Base-by-base conservation (phyloP, 1,140 invertebrate species). In the Globodera ellingtonae region DNA sequence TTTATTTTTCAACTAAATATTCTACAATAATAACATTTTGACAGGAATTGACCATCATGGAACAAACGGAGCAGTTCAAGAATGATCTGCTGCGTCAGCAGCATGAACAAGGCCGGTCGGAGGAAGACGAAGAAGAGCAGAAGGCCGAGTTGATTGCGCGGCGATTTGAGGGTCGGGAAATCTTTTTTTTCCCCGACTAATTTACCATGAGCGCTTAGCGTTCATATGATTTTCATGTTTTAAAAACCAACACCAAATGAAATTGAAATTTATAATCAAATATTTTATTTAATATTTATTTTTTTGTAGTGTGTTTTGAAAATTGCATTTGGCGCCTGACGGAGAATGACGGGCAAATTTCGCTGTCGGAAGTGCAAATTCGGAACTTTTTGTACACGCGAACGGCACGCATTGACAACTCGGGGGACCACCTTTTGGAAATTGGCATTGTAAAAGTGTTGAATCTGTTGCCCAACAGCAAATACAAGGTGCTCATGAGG, bases 301-400 rank as follows among this genome's bases (percentile, higher is more conserved):
- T 24, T 77, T 77, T 77, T 69, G 4, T 9, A 79, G 97, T 99
- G 83, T 98, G 95, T 90, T 98, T 99, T 89, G 97, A 98, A 90
- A 94, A 96, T 89, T 97, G 97, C n/a, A 94, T 96, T 83, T 99
- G 97, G 97, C 90, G 96, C 75, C 92, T 99, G 46, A 99, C 97
- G 0, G 96, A 98, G 90, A 93, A 94, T 7, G 97, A 99, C 91
- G 97, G 97, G 0, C 96, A 98, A 90, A 93, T 98, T 71, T 96
- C 96, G 71, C 95, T 99, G 83, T 94, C 96, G 4, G 96, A 99
- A 91, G 91, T 98, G 62, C 93, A 96, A 35, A 92, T 99, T 0
- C 94, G 94, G 74, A 98, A 98, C 90, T 99, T 99, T 90, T 91
- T 98, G 91, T 98, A 98, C 89, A 98, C 95, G 0, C 97, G 98